Conservation (phyloP, 2,797 vertebrate species). For the Delichon dasypus region DNA sequence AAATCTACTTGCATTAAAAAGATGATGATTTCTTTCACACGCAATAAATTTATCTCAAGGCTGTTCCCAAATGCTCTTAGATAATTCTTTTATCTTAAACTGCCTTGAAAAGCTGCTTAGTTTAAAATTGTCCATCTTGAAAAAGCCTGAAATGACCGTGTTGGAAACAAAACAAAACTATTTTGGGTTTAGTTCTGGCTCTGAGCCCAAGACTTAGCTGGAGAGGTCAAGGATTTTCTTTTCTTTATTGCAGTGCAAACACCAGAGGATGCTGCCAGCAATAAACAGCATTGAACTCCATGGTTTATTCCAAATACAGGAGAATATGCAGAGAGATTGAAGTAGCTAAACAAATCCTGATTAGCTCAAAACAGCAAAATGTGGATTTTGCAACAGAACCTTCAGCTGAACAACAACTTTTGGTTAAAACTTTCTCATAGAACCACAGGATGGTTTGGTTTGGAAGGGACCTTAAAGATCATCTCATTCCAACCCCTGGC, state of each 20-base stretch:
- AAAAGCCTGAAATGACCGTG: neutral
- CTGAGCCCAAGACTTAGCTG: neutral
- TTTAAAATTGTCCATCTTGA: neutral
- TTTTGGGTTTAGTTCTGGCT: neutral
- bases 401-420: neutral
- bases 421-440: neutral
- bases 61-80: neutral
- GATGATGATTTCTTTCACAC: neutral
- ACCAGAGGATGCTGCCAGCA: neutral
- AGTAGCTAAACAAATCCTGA: neutral
- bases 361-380: neutral
- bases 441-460: neutral
- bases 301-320: neutral
- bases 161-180: neutral
- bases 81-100: neutral
- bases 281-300: neutral
- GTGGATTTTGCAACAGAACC: neutral
- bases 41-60: neutral
- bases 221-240: neutral
- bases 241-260: neutral
- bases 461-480: neutral
- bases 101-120: neutral
- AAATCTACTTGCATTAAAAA: neutral
- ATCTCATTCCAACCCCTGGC: neutral
- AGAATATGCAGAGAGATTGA: neutral